Base-by-base conservation (phyloP, 2,113 vertebrate genomes). In the Pomatostomus ruficeps region DNA sequence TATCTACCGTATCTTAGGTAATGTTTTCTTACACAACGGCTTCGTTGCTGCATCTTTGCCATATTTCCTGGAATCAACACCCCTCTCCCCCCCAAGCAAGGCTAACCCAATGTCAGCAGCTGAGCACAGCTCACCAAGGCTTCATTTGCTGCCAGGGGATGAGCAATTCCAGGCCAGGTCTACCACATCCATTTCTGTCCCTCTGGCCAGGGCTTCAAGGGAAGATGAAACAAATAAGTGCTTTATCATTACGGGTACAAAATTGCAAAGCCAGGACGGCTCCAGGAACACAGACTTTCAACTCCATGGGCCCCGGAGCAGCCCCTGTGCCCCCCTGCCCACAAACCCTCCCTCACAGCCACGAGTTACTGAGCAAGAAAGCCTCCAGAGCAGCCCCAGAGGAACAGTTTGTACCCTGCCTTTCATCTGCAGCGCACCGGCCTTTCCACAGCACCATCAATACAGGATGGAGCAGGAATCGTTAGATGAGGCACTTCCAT, bases 401-500 rank as follows among this genome's bases (percentile, higher is more conserved):
- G 71, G 87, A 85, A 79, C 71, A 58, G 67, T 52, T 55, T 72
- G 93, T 89, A 75, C 66, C 9, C 35, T 42, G 58, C 81, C 91
- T 94, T 96, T 94, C 93, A 95, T 96, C 91, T 93, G 49, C 91
- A 73, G 88, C 10, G 0, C 91, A 38, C 5, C 16, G 73, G 80
- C 61, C 66, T 82, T 61, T 82, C 93, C 82, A 52, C 87, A 79
- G 74, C 87, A 87, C 87, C 89, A 88, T 96, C 95, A 91, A 96
- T 95, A 96, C 78, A 85, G 88, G 81, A 91, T 58, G 75, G 68
- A 90, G 88, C 33, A 94, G 75, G 93, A 80, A 97, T 93, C 43
- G 7, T 96, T 95, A 96, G 88, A 90, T 89, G 82, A 54, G 11
- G 82, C 90, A 63, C 93, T 95, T 95, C 78, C 85, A 90, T 96